Conservation (phyloP, 2,888 invertebrate genomes). For the Pseudanteris insignis region DNA sequence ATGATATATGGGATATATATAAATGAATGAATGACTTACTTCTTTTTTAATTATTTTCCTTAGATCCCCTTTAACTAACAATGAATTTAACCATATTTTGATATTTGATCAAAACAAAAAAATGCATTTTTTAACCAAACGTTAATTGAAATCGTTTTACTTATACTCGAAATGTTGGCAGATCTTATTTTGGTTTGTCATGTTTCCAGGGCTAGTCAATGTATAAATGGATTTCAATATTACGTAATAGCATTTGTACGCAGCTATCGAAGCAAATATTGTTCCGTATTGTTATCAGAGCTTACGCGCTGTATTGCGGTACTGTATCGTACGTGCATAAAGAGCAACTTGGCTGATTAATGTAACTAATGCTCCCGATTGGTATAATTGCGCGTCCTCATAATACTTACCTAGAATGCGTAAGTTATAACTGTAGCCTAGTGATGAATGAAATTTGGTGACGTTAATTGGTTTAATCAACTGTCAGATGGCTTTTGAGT, state of each 20-base stretch:
- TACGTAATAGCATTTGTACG: slow-evolving; percentile 3
- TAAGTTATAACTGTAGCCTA: slow-evolving; percentile 28
- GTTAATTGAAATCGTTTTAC: too few relatives aligned
- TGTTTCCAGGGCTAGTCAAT: neutral
- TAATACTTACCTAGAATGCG: slow-evolving; percentile 33
- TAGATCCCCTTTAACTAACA: too few relatives aligned
- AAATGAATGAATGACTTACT: too few relatives aligned
- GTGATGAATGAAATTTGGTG: slow-evolving; percentile 26
- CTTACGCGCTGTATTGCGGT: slow-evolving; percentile 22
- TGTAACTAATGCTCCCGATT: slow-evolving; percentile 40
- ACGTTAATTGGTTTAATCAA: slow-evolving; percentile 14
- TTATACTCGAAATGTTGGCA: too few relatives aligned
- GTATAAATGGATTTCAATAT: slow-evolving; percentile 10
- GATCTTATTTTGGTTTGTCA: neutral
- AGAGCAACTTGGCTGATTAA: slow-evolving; percentile 41
- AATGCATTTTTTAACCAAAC: too few relatives aligned
- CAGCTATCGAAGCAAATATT: slow-evolving; percentile 33
- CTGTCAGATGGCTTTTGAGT: neutral
- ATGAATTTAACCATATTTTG: too few relatives aligned
- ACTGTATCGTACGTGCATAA: slow-evolving; percentile 30
- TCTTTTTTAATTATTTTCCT: too few relatives aligned
- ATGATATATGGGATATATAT: too few relatives aligned
- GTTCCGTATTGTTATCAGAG: slow-evolving; percentile 32
- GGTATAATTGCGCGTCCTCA: slow-evolving; percentile 37
- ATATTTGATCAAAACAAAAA: too few relatives aligned